These are phyloP conservation scores for Alviniconcha marisindica DNA, from an alignment of 1,140 invertebrate genomes.

Conservation along the genomic window DNA sequence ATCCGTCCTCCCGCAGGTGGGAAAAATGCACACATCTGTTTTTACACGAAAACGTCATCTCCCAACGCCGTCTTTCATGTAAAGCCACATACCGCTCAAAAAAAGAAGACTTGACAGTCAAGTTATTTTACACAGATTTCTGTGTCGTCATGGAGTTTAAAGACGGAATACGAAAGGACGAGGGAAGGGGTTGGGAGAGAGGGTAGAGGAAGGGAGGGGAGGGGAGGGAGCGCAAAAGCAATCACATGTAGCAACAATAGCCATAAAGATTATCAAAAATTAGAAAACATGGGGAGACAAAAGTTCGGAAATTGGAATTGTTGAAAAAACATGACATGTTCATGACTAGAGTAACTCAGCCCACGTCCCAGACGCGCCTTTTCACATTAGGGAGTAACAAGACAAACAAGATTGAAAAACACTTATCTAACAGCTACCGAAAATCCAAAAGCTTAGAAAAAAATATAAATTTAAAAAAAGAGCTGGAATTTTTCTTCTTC, in stretches of 20 bases:
- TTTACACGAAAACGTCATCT: background rate
- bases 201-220: background rate
- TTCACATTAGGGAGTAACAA: background rate
- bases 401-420: slow-evolving; percentile 7
- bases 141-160: slow-evolving; percentile 12
- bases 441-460: background rate
- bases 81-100: background rate
- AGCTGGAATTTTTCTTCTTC: slow-evolving; percentile 8
- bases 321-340: no score
- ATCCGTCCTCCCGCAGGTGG: background rate
- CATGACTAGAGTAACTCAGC: background rate
- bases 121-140: background rate
- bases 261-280: background rate
- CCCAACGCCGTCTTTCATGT: background rate
- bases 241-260: background rate
- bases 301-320: background rate
- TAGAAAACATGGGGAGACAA: background rate
- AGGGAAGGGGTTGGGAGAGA: background rate
- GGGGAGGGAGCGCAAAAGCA: background rate
- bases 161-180: background rate
- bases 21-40: slow-evolving; percentile 6
- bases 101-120: background rate
- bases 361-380: background rate
- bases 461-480: background rate
- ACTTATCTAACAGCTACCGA: background rate